A percentile compares a stretch with the other conserved stretches of the same genome.
phyloP scores from a whole-genome alignment of 1,140 invertebrate genomes.

The Dendroctonus valens region DNA sequence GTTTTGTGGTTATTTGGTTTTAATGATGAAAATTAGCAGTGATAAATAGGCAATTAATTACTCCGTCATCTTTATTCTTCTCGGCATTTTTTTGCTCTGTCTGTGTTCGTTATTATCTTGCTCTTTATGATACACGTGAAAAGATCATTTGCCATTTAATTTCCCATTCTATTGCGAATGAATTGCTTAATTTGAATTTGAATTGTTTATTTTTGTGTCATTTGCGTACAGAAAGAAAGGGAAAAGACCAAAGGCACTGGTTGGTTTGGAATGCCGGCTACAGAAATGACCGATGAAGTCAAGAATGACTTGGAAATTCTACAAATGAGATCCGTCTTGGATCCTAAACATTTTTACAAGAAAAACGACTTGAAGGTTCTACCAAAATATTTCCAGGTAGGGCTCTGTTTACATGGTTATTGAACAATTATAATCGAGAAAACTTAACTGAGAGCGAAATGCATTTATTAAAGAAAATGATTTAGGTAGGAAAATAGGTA shows the following conservation, averaged over 20 bases:
- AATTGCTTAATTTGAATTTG: too few species aligned
- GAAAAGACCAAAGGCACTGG: constrained; percentile 77
- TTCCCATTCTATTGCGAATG: too few species aligned
- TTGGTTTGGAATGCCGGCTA: constrained; percentile 86
- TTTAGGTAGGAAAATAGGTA: neutral
- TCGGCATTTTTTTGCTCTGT: too few species aligned
- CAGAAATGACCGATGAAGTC: constrained; percentile 84
- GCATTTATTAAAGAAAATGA: too few species aligned
- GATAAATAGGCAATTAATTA: too few species aligned
- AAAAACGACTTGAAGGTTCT: constrained; percentile 82
- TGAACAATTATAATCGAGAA: neutral
- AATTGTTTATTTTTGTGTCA: constrained; percentile 3
- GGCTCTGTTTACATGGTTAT: neutral
- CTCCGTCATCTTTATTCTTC: too few species aligned
- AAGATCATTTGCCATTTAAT: neutral
- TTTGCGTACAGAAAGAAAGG: constrained; percentile 54
- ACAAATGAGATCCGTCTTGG: constrained; percentile 87
- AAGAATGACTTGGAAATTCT: constrained; percentile 84
- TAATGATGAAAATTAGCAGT: too few species aligned
- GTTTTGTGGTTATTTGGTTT: too few species aligned
- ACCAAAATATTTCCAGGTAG: constrained; percentile 90
- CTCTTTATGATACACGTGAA: neutral
- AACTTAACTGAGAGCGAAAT: too few species aligned
- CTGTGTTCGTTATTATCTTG: neutral
- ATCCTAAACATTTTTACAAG: constrained; percentile 93